Evolutionary conservation across 2,888 invertebrate genomes (phyloP).

Genomic region (Onthophagus sagittarius): DNA sequence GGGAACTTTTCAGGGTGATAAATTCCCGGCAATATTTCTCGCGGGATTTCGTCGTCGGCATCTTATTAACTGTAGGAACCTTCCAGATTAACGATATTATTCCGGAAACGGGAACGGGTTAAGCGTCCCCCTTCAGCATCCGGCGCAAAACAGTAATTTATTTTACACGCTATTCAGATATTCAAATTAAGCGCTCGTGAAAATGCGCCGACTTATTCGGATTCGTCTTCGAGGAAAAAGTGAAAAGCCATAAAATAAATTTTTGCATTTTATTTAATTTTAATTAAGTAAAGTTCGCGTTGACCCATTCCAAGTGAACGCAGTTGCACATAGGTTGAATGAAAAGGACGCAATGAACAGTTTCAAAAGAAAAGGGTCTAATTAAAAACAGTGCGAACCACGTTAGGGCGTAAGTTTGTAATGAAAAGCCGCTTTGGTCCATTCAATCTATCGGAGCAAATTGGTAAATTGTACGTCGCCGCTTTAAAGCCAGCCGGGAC

Average conservation of each 20-base stretch:
- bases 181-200: not conserved
- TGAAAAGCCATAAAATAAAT: not conserved
- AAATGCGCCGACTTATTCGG: not conserved
- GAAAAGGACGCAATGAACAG: not conserved
- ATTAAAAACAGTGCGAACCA: not conserved
- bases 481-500: not conserved
- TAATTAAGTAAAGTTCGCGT: not conserved
- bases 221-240: not conserved
- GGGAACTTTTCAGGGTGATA: slow-evolving; percentile 11
- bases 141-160: slow-evolving; percentile 10
- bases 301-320: not conserved
- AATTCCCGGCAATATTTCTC: slow-evolving; percentile 10
- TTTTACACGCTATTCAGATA: not conserved
- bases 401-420: not conserved
- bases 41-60: slow-evolving; percentile 9
- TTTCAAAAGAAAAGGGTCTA: not conserved
- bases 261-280: not conserved
- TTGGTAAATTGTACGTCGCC: not conserved
- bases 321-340: not conserved
- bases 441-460: not conserved
- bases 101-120: slow-evolving; percentile 7
- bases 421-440: not conserved
- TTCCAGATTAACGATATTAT: slow-evolving; percentile 9
- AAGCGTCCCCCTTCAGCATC: not conserved
- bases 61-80: slow-evolving; percentile 9